A percentile compares a stretch with the other conserved stretches of the same genome.
phyloP scores from a whole-genome alignment of 2,113 vertebrate genomes.

The Engraulis encrasicolus region DNA sequence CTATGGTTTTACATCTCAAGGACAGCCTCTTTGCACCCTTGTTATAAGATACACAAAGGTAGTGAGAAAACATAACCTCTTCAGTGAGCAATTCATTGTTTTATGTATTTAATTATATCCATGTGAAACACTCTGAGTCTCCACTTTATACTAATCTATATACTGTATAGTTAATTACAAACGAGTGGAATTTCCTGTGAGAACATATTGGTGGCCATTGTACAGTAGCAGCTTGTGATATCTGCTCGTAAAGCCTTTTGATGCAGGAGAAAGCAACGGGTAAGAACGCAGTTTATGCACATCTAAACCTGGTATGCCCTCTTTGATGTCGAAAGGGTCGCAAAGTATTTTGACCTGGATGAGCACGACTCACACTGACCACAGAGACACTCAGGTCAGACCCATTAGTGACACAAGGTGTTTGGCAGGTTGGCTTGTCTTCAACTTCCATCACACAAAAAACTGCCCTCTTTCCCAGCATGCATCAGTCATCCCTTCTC shows the following conservation, averaged over 20 bases:
- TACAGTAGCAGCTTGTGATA: too few relatives aligned
- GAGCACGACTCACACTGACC: neutral
- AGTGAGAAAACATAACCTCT: too few relatives aligned
- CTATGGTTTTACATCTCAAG: neutral
- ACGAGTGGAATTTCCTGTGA: neutral
- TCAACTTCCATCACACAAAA: neutral
- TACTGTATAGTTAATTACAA: neutral
- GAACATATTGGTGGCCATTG: too few relatives aligned
- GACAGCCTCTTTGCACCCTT: too few relatives aligned
- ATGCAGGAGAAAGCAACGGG: too few relatives aligned
- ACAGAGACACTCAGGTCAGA: neutral
- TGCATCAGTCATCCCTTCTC: slow-evolving; percentile 62
- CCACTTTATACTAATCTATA: neutral
- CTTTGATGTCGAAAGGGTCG: neutral
- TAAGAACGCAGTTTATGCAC: too few relatives aligned
- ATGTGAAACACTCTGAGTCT: neutral
- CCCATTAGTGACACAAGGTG: neutral
- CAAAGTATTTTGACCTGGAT: neutral
- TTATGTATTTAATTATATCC: too few relatives aligned
- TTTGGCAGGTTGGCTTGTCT: neutral
- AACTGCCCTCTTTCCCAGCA: slow-evolving; percentile 21
- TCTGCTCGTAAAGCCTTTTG: neutral
- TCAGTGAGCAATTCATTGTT: too few relatives aligned
- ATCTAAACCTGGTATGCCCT: neutral
- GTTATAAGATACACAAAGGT: too few relatives aligned